phyloP scores from a whole-genome alignment of 1,140 invertebrate genomes.

The Cydia pomonella region DNA sequence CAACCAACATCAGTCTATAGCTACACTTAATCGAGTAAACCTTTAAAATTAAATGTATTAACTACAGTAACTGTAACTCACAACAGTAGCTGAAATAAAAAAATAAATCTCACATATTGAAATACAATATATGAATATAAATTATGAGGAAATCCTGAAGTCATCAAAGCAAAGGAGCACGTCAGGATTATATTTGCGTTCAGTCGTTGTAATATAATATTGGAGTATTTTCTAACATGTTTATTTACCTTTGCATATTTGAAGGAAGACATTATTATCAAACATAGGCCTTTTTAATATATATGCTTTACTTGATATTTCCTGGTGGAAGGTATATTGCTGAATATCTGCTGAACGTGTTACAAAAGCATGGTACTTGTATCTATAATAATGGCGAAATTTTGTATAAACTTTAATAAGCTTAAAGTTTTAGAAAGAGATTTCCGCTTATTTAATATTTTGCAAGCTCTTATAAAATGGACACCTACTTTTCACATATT shows the following conservation, averaged over 20 bases:
- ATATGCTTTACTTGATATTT: not conserved
- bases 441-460: too few species aligned
- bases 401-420: too few species aligned
- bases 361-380: not conserved
- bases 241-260: slow-evolving; percentile 16
- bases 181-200: slow-evolving; percentile 8
- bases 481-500: too few species aligned
- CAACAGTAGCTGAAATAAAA: too few species aligned
- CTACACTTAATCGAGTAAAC: too few species aligned
- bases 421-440: too few species aligned
- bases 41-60: too few species aligned
- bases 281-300: not conserved
- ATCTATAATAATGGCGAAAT: too few species aligned
- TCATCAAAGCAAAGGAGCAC: slow-evolving; percentile 9
- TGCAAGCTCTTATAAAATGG: too few species aligned
- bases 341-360: not conserved
- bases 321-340: not conserved
- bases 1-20: too few species aligned
- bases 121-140: not conserved
- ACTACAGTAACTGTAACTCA: too few species aligned
- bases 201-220: slow-evolving; percentile 10
- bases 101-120: not conserved
- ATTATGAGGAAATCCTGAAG: not conserved
- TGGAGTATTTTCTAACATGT: not conserved
- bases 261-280: not conserved